These are phyloP conservation scores for Sterrhoptilus dennistouni DNA, from an alignment of 2,113 vertebrate species.

Conservation along the genomic window DNA sequence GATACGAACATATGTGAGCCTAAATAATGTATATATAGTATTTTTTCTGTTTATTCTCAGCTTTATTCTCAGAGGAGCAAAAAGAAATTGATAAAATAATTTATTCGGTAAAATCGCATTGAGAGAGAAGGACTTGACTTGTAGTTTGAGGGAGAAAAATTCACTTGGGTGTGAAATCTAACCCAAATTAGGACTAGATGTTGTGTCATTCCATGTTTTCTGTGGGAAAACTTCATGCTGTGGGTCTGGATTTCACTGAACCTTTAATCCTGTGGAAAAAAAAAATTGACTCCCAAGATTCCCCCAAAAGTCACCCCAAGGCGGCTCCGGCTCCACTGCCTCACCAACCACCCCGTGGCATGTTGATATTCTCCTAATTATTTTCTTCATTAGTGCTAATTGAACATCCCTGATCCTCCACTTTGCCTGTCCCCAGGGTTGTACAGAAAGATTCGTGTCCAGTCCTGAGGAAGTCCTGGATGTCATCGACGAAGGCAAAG, in stretches of 20 bases:
- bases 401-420: not conserved
- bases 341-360: rapidly evolving
- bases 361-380: not conserved
- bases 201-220: rapidly evolving
- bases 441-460: slow-evolving; percentile 95
- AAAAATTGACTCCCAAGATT: not conserved
- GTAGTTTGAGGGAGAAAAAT: not conserved
- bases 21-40: not conserved
- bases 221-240: not conserved
- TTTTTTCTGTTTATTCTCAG: not conserved
- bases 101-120: not conserved
- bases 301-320: not conserved
- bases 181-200: not conserved
- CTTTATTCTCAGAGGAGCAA: not conserved
- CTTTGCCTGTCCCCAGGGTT: slow-evolving; percentile 77
- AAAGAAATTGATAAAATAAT: not conserved
- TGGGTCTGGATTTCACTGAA: not conserved
- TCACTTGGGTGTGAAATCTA: not conserved
- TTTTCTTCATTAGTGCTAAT: not conserved
- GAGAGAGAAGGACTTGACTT: not conserved
- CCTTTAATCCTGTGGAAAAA: not conserved
- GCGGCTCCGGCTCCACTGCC: not conserved
- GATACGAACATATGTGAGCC: not conserved
- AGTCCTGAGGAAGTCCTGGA: slow-evolving; percentile 97
- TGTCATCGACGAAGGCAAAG: slow-evolving; percentile 94